Conservation (phyloP, 2,888 invertebrate species). For the Hetaerina titia region DNA sequence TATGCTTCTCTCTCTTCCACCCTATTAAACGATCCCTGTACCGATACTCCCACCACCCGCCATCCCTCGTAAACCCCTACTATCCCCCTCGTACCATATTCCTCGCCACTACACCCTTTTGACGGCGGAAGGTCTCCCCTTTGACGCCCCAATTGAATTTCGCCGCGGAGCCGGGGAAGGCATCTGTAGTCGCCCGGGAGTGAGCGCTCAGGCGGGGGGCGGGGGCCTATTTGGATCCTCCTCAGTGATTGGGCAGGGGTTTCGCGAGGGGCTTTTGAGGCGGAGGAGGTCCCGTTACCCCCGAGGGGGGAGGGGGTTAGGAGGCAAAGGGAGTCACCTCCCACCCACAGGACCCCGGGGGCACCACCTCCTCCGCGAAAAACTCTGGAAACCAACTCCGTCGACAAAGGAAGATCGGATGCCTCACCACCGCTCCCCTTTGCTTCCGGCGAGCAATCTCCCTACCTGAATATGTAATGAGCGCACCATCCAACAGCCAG, state of each 20-base stretch:
- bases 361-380: not conserved
- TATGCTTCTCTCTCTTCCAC: not conserved
- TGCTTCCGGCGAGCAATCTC: conserved; percentile 61
- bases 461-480: conserved; percentile 33
- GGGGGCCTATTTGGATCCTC: not conserved
- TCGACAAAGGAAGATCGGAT: conserved; percentile 56
- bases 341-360: not conserved
- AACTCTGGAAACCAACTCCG: not conserved
- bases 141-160: conserved; percentile 1
- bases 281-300: not conserved
- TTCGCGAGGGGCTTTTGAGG: not conserved
- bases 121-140: not conserved
- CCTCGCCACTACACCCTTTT: not conserved
- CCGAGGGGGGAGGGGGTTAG: not conserved
- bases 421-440: conserved; percentile 42
- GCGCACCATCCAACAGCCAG: not conserved
- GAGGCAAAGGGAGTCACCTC: not conserved
- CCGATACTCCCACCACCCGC: too few relatives aligned
- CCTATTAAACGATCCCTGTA: not conserved
- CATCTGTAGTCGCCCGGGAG: not conserved
- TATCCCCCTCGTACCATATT: too few relatives aligned
- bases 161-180: not conserved
- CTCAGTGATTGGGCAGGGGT: not conserved
- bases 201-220: not conserved
- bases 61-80: too few relatives aligned